Evolutionary conservation across 2,888 invertebrate species (phyloP), one percentile per base, ranked within the genome.

Genomic region (Acrobeloides nanus): DNA sequence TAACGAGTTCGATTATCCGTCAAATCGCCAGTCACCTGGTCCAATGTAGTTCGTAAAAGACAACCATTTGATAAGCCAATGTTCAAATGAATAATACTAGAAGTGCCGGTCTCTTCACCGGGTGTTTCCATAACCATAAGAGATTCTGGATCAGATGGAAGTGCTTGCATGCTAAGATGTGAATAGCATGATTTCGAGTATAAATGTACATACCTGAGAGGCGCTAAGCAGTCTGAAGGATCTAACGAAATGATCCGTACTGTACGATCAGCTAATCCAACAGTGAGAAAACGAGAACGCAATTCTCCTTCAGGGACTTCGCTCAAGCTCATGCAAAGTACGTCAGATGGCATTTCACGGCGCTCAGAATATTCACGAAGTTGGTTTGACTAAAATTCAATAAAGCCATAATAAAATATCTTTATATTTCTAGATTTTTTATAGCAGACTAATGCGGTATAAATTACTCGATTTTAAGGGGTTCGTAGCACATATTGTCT

Each of bases 301-400:
- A 97, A 95, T 75, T 97, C 95, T 4, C 95, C 95, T 1, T 84
- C 81, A 0, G 93, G 89, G 0, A 97, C 92, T 45, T 87, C 87
- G 0, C 90, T 93, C 51, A 97, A 77, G 0, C 90, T 92, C 95
- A 97, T 95, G 74, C 95, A 99, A 61, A 95, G 85, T 1, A 97
- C 92, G 76, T 97, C 95, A 0, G 87, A 85, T 5, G 89, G 86
- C 84, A 97, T 84, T 74, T 92, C 89, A 72, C 92, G 90, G 8
- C 93, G 82, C 74, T 95, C 93, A 7, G 90, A 92, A 75, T 93
- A 97, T 75, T 99, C 97, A 77, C 97, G 93, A 40, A 99, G 78
- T 76, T 93, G 90, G 1, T 95, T 95, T 61, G 89, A 88, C 90
- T n/a, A n/a, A n/a, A n/a, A n/a, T n/a, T n/a, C n/a, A n/a, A n/a